phyloP scores from a whole-genome alignment of 2,797 vertebrate species.

The Lutjanus argentimaculatus region DNA sequence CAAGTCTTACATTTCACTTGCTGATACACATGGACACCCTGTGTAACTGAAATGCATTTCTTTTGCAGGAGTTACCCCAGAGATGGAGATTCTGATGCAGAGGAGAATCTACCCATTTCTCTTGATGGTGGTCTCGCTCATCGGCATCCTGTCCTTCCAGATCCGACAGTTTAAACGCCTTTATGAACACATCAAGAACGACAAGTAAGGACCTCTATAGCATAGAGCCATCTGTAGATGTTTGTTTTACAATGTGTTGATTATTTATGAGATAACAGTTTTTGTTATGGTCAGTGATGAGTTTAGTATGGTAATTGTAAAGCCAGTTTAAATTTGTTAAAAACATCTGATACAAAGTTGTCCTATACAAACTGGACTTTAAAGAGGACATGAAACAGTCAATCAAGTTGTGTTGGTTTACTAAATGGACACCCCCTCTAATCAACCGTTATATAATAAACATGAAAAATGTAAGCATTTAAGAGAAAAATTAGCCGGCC shows the following conservation, averaged over 20 bases:
- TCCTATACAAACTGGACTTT: neutral
- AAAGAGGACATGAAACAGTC: too few relatives aligned
- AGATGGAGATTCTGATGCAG: slow-evolving; percentile 98
- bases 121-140: slow-evolving; percentile 96
- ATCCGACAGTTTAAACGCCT: slow-evolving; percentile 99
- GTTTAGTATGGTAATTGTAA: neutral
- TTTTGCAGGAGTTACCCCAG: slow-evolving; percentile 92
- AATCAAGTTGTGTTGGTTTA: too few relatives aligned
- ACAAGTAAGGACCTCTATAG: slow-evolving; percentile 89
- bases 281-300: neutral
- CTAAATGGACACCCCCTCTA: too few relatives aligned
- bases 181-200: slow-evolving; percentile 99
- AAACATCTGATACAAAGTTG: neutral
- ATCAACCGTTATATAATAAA: too few relatives aligned
- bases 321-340: neutral
- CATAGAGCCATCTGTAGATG: neutral
- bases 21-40: too few relatives aligned
- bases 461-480: too few relatives aligned
- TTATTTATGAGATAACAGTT: neutral
- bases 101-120: slow-evolving; percentile 98
- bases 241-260: neutral
- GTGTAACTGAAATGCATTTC: neutral
- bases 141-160: slow-evolving; percentile 98
- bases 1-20: too few relatives aligned
- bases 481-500: too few relatives aligned